Conservation (phyloP, 2,113 vertebrate genomes). For the Rhinogobius similis region DNA sequence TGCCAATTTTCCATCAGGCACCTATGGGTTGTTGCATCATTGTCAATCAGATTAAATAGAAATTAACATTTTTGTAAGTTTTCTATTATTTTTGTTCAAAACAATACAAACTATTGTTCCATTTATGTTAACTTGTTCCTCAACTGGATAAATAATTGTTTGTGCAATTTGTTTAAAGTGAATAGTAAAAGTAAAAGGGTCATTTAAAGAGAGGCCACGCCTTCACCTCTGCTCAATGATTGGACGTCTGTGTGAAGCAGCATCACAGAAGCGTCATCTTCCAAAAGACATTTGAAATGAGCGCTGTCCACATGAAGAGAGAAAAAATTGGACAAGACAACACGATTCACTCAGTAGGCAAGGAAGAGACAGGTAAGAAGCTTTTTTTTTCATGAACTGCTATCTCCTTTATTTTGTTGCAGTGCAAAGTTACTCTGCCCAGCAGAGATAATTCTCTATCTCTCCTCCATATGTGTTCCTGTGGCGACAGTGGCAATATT, state of each 20-base stretch:
- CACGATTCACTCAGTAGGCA: neutral
- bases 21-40: conserved; percentile 77
- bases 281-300: conserved; percentile 39
- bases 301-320: neutral
- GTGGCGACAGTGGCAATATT: neutral
- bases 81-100: neutral
- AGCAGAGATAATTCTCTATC: no score
- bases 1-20: conserved; percentile 75
- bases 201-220: conserved; percentile 39
- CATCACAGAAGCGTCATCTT: conserved; percentile 66
- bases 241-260: conserved; percentile 52
- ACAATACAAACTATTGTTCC: neutral
- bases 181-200: conserved; percentile 12
- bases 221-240: conserved; percentile 49
- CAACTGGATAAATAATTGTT: neutral
- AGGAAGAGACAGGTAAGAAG: conserved; percentile 40
- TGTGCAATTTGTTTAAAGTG: neutral
- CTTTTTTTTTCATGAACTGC: neutral
- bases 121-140: neutral
- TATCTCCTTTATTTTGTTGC: neutral
- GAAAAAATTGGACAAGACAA: conserved; percentile 1
- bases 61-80: conserved; percentile 22
- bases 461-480: neutral
- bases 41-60: conserved; percentile 69
- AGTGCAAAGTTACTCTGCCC: neutral